These are phyloP conservation scores for Leptopilina myrica DNA, from an alignment of 2,888 invertebrate species.

Conservation along the genomic window DNA sequence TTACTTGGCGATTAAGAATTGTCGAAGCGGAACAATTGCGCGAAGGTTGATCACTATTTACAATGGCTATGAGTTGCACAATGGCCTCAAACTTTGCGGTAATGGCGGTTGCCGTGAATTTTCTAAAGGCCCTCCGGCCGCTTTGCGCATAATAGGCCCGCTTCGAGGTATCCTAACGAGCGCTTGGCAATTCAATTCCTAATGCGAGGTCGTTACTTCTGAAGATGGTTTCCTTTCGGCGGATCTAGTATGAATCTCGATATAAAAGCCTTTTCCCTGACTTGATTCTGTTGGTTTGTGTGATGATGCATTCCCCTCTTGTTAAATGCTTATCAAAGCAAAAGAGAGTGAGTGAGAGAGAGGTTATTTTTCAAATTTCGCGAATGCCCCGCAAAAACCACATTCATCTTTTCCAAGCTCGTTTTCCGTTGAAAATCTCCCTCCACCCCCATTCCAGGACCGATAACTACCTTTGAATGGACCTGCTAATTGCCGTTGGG, in stretches of 20 bases:
- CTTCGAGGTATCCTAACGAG: slow-evolving; percentile 65
- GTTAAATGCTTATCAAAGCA: slow-evolving; percentile 48
- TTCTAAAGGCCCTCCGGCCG: slow-evolving; percentile 60
- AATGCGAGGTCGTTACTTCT: slow-evolving; percentile 68
- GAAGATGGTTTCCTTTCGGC: slow-evolving; percentile 54
- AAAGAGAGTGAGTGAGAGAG: not conserved
- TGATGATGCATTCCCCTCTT: slow-evolving; percentile 15
- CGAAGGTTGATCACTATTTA: slow-evolving; percentile 68
- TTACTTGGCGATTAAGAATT: slow-evolving; percentile 36
- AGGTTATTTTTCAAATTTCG: slow-evolving; percentile 2
- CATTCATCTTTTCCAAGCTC: slow-evolving; percentile 48
- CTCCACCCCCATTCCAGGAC: slow-evolving; percentile 46
- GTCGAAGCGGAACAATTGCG: slow-evolving; percentile 52
- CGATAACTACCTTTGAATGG: slow-evolving; percentile 57
- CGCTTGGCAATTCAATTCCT: slow-evolving; percentile 69
- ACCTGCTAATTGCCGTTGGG: slow-evolving; percentile 62
- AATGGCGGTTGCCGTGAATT: slow-evolving; percentile 59
- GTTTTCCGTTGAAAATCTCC: slow-evolving; percentile 42
- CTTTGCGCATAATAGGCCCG: slow-evolving; percentile 62
- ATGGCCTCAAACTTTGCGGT: slow-evolving; percentile 56
- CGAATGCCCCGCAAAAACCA: slow-evolving; percentile 44
- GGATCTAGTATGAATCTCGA: slow-evolving; percentile 45
- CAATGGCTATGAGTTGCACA: slow-evolving; percentile 58
- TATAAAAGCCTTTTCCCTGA: slow-evolving; percentile 51
- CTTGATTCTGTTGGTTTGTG: slow-evolving; percentile 32